Percentiles rank a stretch among this genome's conserved stretches.
Conservation (phyloP, 2,888 invertebrate genomes). For the Pyrrhosoma nymphula region DNA sequence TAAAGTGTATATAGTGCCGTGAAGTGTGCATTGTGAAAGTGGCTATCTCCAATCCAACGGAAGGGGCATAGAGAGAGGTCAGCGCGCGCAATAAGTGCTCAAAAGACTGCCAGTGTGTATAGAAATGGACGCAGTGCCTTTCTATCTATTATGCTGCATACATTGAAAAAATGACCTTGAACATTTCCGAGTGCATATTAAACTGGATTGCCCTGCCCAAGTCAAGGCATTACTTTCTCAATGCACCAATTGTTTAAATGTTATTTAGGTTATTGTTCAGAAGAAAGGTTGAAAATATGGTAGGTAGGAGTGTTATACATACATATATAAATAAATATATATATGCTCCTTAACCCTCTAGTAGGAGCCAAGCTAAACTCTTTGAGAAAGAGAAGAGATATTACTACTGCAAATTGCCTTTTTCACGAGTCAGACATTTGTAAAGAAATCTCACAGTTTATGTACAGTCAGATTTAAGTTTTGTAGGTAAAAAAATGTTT, state of each 20-base stretch:
- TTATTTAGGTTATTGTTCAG: constrained; percentile 49
- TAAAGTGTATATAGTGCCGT: constrained; percentile 37
- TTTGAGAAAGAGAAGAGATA: neutral
- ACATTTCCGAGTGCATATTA: constrained; percentile 6
- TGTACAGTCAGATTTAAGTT: constrained; percentile 56
- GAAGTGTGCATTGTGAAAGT: constrained; percentile 37
- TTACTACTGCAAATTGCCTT: constrained; percentile 33
- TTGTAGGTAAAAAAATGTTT: constrained; percentile 59
- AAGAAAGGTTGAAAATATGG: constrained; percentile 21
- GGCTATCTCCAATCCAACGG: neutral
- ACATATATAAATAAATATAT: neutral
- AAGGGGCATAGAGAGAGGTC: neutral
- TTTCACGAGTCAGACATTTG: constrained; percentile 46
- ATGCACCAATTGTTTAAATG: constrained; percentile 55
- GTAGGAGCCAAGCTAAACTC: constrained; percentile 32
- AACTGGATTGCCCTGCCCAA: constrained; percentile 2
- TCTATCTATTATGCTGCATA: constrained; percentile 4
- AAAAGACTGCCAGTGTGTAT: neutral
- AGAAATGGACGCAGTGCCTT: constrained; percentile 41
- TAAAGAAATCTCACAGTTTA: constrained; percentile 43
- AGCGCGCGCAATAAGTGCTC: neutral
- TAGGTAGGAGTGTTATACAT: neutral
- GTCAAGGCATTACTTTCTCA: constrained; percentile 27
- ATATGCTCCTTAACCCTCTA: constrained; percentile 26
- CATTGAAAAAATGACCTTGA: constrained; percentile 18